Percentiles rank a stretch among this genome's conserved stretches.
phyloP scores from a whole-genome alignment of 1,140 invertebrate species.

The Dendrolimus punctatus region DNA sequence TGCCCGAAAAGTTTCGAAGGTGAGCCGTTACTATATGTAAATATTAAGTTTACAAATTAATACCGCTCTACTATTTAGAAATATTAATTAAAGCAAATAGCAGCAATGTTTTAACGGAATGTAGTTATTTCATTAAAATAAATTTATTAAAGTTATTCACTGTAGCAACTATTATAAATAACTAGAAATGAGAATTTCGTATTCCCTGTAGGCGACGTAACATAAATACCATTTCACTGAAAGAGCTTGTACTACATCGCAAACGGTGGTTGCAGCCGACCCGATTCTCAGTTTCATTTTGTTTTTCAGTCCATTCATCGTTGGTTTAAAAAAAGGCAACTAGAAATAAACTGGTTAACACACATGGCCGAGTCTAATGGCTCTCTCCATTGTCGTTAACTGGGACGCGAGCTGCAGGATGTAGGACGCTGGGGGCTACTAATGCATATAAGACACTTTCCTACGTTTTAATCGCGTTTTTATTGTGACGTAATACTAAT shows the following conservation, averaged over 20 bases:
- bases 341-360: slow-evolving; percentile 53
- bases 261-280: slow-evolving; percentile 7
- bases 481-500: not conserved
- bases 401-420: slow-evolving; percentile 20
- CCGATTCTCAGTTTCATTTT: slow-evolving; percentile 18
- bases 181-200: no score
- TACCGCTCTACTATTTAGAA: no score
- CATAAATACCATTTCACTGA: not conserved
- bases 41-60: no score
- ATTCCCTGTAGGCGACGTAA: not conserved
- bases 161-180: no score
- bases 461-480: not conserved
- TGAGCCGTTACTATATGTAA: no score
- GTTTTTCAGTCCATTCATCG: slow-evolving; percentile 16
- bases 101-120: no score
- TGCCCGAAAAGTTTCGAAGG: no score
- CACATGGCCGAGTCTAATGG: slow-evolving; percentile 55
- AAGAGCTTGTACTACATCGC: not conserved
- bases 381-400: slow-evolving; percentile 36
- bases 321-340: slow-evolving; percentile 25
- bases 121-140: no score
- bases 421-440: not conserved
- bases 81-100: no score
- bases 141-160: no score
- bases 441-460: not conserved